These are phyloP conservation scores for Aethina tumida DNA, from an alignment of 1,140 invertebrate species.

Conservation along the genomic window DNA sequence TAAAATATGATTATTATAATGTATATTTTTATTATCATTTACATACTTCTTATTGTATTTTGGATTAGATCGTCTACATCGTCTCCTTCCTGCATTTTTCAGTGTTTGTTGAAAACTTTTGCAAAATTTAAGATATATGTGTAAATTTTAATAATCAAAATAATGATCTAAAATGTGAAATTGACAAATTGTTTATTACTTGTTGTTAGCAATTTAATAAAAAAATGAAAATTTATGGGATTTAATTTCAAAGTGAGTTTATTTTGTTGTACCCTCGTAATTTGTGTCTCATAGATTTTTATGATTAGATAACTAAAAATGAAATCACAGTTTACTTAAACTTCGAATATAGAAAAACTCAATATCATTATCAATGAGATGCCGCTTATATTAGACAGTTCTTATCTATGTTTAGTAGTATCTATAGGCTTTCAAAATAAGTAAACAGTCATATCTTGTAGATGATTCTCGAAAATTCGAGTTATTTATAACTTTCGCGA, in stretches of 20 bases:
- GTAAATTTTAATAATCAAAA: slow-evolving; percentile 1
- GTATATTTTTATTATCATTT: slow-evolving; percentile 6
- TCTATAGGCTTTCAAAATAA: too few species aligned
- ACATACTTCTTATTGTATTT: background rate
- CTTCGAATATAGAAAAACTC: too few species aligned
- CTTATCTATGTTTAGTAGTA: too few species aligned
- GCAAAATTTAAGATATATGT: background rate
- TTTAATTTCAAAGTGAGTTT: background rate
- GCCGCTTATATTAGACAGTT: too few species aligned
- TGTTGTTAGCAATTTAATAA: slow-evolving; percentile 1
- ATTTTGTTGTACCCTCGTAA: background rate
- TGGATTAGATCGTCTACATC: background rate
- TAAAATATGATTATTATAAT: slow-evolving; percentile 4
- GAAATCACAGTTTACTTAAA: background rate
- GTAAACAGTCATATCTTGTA: too few species aligned
- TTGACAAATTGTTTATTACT: background rate
- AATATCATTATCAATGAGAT: too few species aligned
- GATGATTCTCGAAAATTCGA: too few species aligned
- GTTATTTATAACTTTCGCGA: too few species aligned
- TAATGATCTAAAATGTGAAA: background rate
- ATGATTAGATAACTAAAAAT: background rate
- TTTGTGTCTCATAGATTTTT: background rate
- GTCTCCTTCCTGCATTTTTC: background rate
- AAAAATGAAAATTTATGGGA: background rate
- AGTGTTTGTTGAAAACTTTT: background rate